Evolutionary conservation across 2,888 invertebrate species (phyloP).

Genomic region (Drosophila mulleri): DNA sequence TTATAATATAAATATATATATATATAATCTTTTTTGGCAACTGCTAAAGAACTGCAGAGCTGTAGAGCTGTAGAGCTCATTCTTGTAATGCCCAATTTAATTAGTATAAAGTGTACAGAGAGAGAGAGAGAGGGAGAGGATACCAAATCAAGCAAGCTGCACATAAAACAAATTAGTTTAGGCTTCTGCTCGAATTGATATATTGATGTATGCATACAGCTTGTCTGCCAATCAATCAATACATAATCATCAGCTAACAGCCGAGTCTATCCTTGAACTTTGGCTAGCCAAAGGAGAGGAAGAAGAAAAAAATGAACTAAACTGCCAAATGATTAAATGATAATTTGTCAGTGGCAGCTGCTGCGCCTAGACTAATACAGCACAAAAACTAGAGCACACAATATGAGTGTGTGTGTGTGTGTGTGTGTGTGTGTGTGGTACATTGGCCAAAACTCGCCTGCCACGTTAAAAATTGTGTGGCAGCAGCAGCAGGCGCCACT

Average conservation of each 20-base stretch:
- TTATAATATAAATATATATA: not conserved
- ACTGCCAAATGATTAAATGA: slow-evolving; percentile 71
- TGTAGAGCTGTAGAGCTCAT: not conserved
- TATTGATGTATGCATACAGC: slow-evolving; percentile 17
- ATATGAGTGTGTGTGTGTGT: slow-evolving; percentile 10
- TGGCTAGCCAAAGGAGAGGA: slow-evolving; percentile 3
- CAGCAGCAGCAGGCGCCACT: slow-evolving; percentile 21
- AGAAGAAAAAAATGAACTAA: slow-evolving; percentile 24
- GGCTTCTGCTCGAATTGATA: not conserved
- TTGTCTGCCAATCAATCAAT: slow-evolving; percentile 48
- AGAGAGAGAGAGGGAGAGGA: not conserved
- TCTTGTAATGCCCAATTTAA: slow-evolving; percentile 59
- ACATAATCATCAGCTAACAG: slow-evolving; percentile 45
- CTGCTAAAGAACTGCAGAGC: slow-evolving; percentile 4
- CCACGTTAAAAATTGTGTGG: slow-evolving; percentile 45
- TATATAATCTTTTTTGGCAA: slow-evolving; percentile 14
- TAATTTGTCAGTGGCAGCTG: slow-evolving; percentile 71
- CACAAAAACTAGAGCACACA: slow-evolving; percentile 20
- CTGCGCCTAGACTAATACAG: slow-evolving; percentile 50
- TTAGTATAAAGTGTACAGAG: slow-evolving; percentile 38
- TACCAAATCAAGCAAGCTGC: slow-evolving; percentile 1
- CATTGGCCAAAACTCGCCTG: slow-evolving; percentile 21
- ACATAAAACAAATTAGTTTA: slow-evolving; percentile 32
- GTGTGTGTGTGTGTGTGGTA: slow-evolving; percentile 6
- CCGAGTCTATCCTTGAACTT: slow-evolving; percentile 51